Percentiles rank a stretch among this genome's conserved stretches.
Evolutionary conservation across 1,140 invertebrate species (phyloP).

Genomic region (Caerostris darwini): DNA sequence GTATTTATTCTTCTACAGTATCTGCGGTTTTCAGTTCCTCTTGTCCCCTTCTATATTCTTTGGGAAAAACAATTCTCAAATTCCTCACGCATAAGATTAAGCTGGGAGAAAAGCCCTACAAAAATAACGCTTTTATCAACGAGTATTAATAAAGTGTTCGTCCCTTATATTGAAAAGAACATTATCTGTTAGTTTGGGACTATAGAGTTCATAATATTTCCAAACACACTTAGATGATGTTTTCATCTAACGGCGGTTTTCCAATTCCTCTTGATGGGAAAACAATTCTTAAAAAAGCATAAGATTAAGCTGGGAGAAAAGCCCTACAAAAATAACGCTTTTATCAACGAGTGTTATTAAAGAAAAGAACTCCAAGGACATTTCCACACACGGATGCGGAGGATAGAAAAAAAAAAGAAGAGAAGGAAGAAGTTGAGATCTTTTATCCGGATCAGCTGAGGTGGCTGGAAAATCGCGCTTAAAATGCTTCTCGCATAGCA

Average conservation of each 20-base stretch:
- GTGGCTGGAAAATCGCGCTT: not conserved
- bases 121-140: not conserved
- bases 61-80: conserved; percentile 1
- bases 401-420: not conserved
- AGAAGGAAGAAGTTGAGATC: not conserved
- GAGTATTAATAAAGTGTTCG: conserved; percentile 16
- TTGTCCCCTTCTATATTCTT: too few relatives aligned
- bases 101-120: too few relatives aligned
- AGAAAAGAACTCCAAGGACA: not conserved
- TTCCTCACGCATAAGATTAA: not conserved
- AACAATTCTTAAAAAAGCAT: not conserved
- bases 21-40: too few relatives aligned
- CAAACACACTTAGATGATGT: too few relatives aligned
- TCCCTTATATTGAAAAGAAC: too few relatives aligned
- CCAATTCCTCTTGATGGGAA: not conserved
- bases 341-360: not conserved
- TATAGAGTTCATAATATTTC: too few relatives aligned
- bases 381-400: conserved; percentile 16
- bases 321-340: too few relatives aligned
- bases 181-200: too few relatives aligned
- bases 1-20: too few relatives aligned
- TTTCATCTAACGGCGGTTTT: too few relatives aligned
- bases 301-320: not conserved
- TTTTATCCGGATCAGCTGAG: not conserved
- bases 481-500: conserved; percentile 35